Evolutionary conservation across 2,888 invertebrate species (phyloP).

Genomic region (Perizoma flavofasciatum): DNA sequence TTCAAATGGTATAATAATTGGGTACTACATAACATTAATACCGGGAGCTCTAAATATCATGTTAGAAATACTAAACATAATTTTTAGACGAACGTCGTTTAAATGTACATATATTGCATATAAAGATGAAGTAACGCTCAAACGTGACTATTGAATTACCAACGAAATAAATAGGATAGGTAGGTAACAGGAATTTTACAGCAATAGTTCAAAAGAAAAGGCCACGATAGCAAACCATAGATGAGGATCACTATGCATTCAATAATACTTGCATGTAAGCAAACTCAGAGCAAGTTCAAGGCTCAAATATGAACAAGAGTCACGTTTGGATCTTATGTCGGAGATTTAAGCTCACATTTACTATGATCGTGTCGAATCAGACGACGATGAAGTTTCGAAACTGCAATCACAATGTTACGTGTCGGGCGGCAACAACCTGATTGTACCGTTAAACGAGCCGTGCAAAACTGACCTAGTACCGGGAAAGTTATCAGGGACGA

Average conservation of each 20-base stretch:
- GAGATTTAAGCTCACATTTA: slow-evolving; percentile 54
- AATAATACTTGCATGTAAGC: slow-evolving; percentile 2
- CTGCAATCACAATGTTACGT: slow-evolving; percentile 80
- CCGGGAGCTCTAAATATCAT: background rate
- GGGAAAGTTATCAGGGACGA: slow-evolving; percentile 78
- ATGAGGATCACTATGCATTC: no score
- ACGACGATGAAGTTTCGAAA: slow-evolving; percentile 70
- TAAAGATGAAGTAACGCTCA: background rate
- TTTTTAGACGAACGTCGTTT: no score
- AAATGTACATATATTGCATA: background rate
- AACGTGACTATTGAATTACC: slow-evolving; percentile 13
- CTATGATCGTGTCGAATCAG: slow-evolving; percentile 46
- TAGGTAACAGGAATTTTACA: background rate
- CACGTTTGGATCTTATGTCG: slow-evolving; percentile 43
- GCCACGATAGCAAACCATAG: background rate
- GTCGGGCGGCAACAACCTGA: slow-evolving; percentile 78
- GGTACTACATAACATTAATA: background rate
- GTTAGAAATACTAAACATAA: background rate
- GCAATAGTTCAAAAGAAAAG: background rate
- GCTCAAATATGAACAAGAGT: slow-evolving; percentile 39
- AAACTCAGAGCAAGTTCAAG: slow-evolving; percentile 63
- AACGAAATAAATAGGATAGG: background rate
- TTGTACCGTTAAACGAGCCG: slow-evolving; percentile 80
- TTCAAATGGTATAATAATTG: background rate
- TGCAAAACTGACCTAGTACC: slow-evolving; percentile 83